phyloP scores from a whole-genome alignment of 2,888 invertebrate genomes.

The Linyphia triangularis region DNA sequence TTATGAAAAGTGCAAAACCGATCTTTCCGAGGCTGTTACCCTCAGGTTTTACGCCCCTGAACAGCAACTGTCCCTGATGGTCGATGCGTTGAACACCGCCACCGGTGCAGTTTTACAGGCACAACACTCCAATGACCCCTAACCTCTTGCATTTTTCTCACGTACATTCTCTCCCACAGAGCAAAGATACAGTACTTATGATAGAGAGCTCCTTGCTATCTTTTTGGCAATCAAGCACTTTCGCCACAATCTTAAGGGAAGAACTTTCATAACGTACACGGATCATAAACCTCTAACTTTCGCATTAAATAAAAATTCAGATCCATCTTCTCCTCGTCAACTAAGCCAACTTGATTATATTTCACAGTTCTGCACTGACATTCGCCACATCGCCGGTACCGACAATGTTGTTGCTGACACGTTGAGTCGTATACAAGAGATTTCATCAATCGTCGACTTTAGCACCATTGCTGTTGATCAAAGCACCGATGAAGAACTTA shows the following conservation, averaged over 20 bases:
- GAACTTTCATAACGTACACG: not conserved
- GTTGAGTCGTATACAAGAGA: too few species aligned
- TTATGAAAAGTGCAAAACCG: not conserved
- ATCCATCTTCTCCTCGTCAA: not conserved
- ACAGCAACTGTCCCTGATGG: too few species aligned
- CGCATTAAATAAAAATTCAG: not conserved
- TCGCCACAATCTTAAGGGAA: not conserved
- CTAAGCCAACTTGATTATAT: not conserved
- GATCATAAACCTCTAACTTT: slow-evolving; percentile 22
- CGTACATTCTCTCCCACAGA: too few species aligned
- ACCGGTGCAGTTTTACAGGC: too few species aligned
- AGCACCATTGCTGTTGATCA: too few species aligned
- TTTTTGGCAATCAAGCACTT: not conserved
- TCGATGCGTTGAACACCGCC: too few species aligned
- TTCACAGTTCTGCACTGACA: not conserved
- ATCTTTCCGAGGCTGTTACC: too few species aligned
- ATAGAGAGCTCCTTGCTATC: not conserved
- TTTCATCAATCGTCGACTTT: too few species aligned
- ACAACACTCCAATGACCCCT: too few species aligned
- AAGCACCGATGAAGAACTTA: too few species aligned
- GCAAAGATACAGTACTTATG: not conserved
- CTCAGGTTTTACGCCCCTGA: too few species aligned
- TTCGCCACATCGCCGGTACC: not conserved
- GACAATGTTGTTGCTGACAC: not conserved
- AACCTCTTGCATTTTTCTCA: too few species aligned